Evolutionary conservation across 2,113 vertebrate species (phyloP).

Genomic region (Pseudopipra pipra): DNA sequence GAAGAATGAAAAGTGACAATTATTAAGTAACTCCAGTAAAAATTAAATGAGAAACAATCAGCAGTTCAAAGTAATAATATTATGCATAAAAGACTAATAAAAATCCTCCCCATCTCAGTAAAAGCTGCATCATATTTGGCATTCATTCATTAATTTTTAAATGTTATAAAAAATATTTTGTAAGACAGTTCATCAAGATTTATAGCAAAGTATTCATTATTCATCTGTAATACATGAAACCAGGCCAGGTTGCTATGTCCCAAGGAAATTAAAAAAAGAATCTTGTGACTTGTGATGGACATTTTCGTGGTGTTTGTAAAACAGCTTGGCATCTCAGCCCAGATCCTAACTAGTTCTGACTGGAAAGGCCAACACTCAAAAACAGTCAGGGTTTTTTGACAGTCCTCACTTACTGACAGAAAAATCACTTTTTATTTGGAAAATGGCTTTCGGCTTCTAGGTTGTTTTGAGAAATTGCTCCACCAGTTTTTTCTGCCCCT

Average conservation of each 20-base stretch:
- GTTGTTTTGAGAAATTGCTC: not conserved
- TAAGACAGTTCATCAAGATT: not conserved
- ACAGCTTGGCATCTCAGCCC: not conserved
- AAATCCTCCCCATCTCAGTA: not conserved
- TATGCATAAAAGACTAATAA: not conserved
- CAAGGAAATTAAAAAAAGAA: not conserved
- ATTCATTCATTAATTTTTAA: not conserved
- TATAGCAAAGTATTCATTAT: not conserved
- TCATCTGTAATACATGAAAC: not conserved
- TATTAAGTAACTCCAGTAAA: conserved; percentile 37
- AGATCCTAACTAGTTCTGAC: not conserved
- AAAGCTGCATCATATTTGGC: not conserved
- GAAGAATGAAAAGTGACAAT: conserved; percentile 30
- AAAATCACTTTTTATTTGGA: not conserved
- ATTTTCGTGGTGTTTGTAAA: not conserved
- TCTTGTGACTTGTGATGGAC: conserved; percentile 24
- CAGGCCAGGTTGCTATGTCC: conserved; percentile 2
- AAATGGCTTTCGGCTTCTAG: not conserved
- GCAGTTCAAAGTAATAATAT: not conserved
- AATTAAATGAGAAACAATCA: not conserved
- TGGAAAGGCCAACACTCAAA: not conserved
- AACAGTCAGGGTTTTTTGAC: not conserved
- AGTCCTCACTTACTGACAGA: not conserved
- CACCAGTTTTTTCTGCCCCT: not conserved
- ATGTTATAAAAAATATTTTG: not conserved